Conservation (phyloP, 2,113 vertebrate species). For the Callithrix jacchus region DNA sequence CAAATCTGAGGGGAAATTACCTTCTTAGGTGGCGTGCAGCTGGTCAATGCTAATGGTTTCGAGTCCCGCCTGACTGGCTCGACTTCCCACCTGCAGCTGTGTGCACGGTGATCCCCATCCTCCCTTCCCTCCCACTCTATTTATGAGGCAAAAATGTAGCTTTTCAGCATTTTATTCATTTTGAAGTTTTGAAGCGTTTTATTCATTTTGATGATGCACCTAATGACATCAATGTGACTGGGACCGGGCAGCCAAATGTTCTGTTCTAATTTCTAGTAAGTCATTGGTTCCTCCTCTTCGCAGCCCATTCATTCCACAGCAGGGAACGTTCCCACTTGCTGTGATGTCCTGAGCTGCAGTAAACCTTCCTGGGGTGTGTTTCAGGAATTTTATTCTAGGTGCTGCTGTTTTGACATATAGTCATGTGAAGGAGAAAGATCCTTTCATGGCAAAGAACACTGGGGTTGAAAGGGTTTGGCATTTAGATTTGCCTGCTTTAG, state of each 20-base stretch:
- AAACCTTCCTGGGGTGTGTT: background rate
- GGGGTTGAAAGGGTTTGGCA: background rate
- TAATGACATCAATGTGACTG: background rate
- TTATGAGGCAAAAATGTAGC: background rate
- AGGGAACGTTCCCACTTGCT: background rate
- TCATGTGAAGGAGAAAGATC: background rate
- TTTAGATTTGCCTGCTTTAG: background rate
- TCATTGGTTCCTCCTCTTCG: background rate
- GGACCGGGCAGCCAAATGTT: background rate
- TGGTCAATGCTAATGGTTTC: background rate
- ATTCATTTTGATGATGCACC: background rate
- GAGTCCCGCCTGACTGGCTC: background rate
- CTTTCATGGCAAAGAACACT: background rate
- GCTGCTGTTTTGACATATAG: background rate
- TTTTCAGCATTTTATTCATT: background rate
- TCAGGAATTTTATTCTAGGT: background rate
- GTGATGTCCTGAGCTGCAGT: background rate
- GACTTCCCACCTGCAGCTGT: background rate
- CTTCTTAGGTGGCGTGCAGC: slow-evolving; percentile 25
- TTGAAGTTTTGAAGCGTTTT: background rate
- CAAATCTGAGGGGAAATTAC: slow-evolving; percentile 26
- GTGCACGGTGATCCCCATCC: background rate
- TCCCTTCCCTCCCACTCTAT: background rate
- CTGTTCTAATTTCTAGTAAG: slow-evolving; percentile 19
- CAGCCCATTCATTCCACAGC: background rate